Evolutionary conservation across 2,888 invertebrate genomes (phyloP).

Genomic region (Ectemnius cavifrons): DNA sequence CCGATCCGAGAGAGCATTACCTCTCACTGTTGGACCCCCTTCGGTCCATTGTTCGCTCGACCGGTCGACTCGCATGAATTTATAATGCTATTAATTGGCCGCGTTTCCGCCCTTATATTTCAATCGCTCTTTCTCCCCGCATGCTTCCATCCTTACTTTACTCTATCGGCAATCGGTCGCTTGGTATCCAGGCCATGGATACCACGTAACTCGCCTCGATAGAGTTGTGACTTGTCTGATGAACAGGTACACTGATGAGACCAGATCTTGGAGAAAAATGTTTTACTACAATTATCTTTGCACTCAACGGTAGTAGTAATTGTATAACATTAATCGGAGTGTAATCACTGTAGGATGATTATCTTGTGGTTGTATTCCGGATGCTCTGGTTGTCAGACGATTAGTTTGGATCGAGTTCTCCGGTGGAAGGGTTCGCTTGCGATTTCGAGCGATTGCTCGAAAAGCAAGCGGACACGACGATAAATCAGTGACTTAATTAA

Average conservation of each 20-base stretch:
- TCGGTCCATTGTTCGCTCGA: constrained; percentile 65
- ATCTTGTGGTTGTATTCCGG: background rate
- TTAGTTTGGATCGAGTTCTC: background rate
- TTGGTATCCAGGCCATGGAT: constrained; percentile 40
- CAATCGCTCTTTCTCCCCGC: constrained; percentile 53
- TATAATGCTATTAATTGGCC: constrained; percentile 73
- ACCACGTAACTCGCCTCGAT: constrained; percentile 20
- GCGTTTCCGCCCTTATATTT: constrained; percentile 72
- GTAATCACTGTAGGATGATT: background rate
- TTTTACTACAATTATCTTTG: constrained; percentile 11
- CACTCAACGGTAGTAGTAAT: background rate
- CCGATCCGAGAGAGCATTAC: background rate
- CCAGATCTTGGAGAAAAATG: background rate
- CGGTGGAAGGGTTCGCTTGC: background rate
- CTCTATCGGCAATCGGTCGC: constrained; percentile 20
- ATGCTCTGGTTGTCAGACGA: background rate
- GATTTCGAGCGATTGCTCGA: constrained; percentile 12
- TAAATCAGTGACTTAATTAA: constrained; percentile 58
- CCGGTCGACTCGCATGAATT: constrained; percentile 65
- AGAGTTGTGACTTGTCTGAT: constrained; percentile 29
- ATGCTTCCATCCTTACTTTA: constrained; percentile 19
- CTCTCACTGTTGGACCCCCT: constrained; percentile 20
- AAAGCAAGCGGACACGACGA: constrained; percentile 18
- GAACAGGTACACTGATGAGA: constrained; percentile 24
- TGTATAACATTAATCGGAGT: too few relatives aligned